Evolutionary conservation across 2,797 vertebrate species (phyloP), one percentile per base, ranked within the genome.

Genomic region (Sebastes trivittatus): DNA sequence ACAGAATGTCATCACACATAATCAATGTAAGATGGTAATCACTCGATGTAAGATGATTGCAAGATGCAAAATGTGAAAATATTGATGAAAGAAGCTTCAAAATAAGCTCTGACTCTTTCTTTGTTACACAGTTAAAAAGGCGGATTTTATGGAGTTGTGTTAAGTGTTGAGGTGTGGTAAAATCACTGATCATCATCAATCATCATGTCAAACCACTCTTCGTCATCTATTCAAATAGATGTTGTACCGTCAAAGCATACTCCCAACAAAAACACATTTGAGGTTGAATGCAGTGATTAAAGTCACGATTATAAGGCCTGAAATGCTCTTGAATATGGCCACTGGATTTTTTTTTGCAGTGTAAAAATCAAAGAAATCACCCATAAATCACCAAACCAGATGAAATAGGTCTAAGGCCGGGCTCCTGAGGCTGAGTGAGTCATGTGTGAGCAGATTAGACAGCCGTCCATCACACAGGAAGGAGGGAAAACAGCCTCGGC

Each of bases 401-500:
- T 36, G 62, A 38, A 34, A 25, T 16, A 23, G 1, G n/a, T 29
- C 49, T 23, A 58, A 5, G 7, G 32, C 49, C 1, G 5, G 32
- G 7, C 5, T 73, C 87, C 75, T 55, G 76, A 61, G 87, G 86
- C 83, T 66, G 72, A 72, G 14, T 81, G 86, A 88, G 59, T 84
- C 84, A 75, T 82, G 59, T n/a, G 77, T 60, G 77, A 88, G 76
- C 77, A 14, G 72, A 83, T 82, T 52, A 36, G 84, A 86, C 83
- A 77, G 73, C 36, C 54, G 63, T 83, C 87, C 4, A n/a, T 91
- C 90, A 87, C 69, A 42, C 49, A 7, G 68, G 52, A 64, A 29
- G 59, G 36, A 75, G 67, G 72, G 38, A 23, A 80, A 79, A 69
- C 60, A 18, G 80, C 80, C 75, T 55, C 8, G 2, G 60, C 76